Evolutionary conservation across 23 tunicate species (phyloP).

Genomic region (Oikopleura albicans): DNA sequence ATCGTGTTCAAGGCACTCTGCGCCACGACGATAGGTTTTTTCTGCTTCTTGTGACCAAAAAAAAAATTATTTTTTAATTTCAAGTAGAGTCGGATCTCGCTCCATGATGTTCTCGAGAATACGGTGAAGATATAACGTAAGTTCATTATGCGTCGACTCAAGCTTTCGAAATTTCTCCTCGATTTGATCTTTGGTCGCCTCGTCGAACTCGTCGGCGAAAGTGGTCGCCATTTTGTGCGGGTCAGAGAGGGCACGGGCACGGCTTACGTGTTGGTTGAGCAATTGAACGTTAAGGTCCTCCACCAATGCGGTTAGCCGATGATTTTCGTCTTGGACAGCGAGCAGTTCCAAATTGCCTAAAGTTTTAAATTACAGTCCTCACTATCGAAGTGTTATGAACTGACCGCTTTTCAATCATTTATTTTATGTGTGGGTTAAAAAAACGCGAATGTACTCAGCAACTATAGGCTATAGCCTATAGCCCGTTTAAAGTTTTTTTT

Average conservation of each 20-base stretch:
- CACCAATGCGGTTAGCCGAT: not conserved
- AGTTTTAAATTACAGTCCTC: too few species aligned
- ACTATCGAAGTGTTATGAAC: too few species aligned
- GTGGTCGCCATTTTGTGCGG: not conserved
- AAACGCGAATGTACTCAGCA: too few species aligned
- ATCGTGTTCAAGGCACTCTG: too few species aligned
- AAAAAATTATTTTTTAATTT: too few species aligned
- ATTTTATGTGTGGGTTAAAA: too few species aligned
- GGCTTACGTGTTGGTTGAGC: not conserved
- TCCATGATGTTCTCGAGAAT: not conserved
- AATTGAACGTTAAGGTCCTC: not conserved
- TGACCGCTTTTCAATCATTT: too few species aligned
- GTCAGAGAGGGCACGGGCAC: not conserved
- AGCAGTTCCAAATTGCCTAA: not conserved
- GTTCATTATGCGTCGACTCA: not conserved
- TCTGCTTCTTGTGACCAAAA: too few species aligned
- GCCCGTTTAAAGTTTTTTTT: too few species aligned
- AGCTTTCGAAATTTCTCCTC: not conserved
- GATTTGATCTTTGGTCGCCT: not conserved
- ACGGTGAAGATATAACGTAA: not conserved
- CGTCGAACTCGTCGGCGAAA: not conserved
- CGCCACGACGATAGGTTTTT: too few species aligned
- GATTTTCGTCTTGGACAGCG: not conserved
- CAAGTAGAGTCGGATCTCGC: not conserved
- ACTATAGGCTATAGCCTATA: too few species aligned